phyloP scores from a whole-genome alignment of 2,113 vertebrate genomes.

The Micromys minutus region DNA sequence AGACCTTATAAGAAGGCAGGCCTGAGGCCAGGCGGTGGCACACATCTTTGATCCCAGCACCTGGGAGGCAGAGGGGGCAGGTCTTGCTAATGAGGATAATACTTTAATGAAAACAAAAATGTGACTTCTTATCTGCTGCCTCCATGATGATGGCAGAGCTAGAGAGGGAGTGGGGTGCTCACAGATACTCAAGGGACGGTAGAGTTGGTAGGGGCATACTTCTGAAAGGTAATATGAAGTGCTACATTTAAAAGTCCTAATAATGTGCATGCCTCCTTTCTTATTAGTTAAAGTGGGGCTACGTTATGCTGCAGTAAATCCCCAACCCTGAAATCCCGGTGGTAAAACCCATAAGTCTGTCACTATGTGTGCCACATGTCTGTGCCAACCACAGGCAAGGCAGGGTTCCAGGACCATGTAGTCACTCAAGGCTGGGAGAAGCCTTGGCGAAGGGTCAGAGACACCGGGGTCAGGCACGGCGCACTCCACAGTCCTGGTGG shows the following conservation, averaged over 20 bases:
- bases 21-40: background rate
- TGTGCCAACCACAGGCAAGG: background rate
- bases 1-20: background rate
- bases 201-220: background rate
- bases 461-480: background rate
- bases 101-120: background rate
- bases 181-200: background rate
- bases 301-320: background rate
- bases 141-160: background rate
- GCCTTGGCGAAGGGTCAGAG: background rate
- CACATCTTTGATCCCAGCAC: background rate
- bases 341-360: background rate
- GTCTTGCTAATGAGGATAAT: background rate
- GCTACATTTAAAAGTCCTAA: background rate
- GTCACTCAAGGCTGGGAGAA: background rate
- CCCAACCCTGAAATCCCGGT: background rate
- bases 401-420: background rate
- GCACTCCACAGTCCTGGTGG: background rate
- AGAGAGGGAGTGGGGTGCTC: background rate
- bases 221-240: conserved; percentile 48
- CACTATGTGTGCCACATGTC: background rate
- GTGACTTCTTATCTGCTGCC: background rate
- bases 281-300: background rate
- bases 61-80: background rate
- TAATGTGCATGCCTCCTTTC: background rate